phyloP scores from a whole-genome alignment of 2,797 vertebrate genomes.

The Clarias laeviceps region DNA sequence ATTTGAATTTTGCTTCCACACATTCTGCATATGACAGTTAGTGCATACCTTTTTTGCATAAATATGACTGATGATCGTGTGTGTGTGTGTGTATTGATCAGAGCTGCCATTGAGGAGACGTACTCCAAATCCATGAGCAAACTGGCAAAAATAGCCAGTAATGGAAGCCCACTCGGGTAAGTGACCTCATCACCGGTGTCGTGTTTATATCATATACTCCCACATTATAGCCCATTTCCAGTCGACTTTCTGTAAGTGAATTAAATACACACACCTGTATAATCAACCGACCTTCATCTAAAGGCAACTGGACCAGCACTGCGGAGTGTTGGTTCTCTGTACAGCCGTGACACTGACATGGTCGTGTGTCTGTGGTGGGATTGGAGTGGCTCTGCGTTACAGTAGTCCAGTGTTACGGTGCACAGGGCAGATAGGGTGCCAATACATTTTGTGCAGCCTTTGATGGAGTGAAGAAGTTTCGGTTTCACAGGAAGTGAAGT shows the following conservation, averaged over 20 bases:
- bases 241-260: background rate
- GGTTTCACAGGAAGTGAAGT: background rate
- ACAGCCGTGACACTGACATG: background rate
- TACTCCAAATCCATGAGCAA: slow-evolving; percentile 97
- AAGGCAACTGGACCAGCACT: background rate
- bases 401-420: background rate
- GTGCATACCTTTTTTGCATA: background rate
- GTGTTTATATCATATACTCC: background rate
- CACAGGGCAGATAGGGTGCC: too few species aligned
- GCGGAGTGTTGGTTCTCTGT: background rate
- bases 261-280: background rate
- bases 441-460: background rate
- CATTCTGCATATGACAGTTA: too few species aligned
- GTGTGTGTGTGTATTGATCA: slow-evolving; percentile 57
- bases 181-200: slow-evolving; percentile 43
- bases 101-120: slow-evolving; percentile 90
- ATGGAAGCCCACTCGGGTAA: slow-evolving; percentile 89
- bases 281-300: background rate
- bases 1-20: too few species aligned
- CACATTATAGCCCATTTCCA: background rate
- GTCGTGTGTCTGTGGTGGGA: background rate
- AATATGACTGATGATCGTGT: background rate
- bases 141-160: slow-evolving; percentile 90
- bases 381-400: background rate
- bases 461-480: background rate